Percentiles rank a stretch among this genome's conserved stretches.
phyloP scores from a whole-genome alignment of 2,888 invertebrate species.

The Dysmachus trigonus region DNA sequence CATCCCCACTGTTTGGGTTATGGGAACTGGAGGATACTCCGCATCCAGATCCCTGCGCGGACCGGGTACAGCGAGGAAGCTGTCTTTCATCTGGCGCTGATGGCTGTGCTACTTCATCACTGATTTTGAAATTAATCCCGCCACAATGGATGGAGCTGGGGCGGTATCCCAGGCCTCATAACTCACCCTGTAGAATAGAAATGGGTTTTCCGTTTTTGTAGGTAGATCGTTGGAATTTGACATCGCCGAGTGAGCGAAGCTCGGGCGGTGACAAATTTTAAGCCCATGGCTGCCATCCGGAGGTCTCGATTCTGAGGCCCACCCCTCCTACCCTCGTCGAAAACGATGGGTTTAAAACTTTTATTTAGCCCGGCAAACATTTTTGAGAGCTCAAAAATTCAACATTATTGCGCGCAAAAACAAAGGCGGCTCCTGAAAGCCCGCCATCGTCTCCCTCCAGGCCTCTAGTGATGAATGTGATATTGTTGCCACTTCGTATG shows the following conservation, averaged over 20 bases:
- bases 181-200: slow-evolving; percentile 29
- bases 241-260: background rate
- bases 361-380: slow-evolving; percentile 17
- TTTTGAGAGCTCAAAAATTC: slow-evolving; percentile 30
- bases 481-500: slow-evolving; percentile 29
- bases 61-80: background rate
- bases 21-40: background rate
- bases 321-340: too few relatives aligned
- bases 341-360: background rate
- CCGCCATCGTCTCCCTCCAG: background rate
- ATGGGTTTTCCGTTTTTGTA: slow-evolving; percentile 23
- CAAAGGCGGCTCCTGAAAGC: background rate
- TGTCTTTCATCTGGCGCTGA: slow-evolving; percentile 38
- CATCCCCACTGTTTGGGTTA: too few relatives aligned
- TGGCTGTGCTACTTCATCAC: slow-evolving; percentile 37
- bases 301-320: background rate
- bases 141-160: slow-evolving; percentile 27
- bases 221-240: slow-evolving; percentile 27
- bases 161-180: slow-evolving; percentile 2
- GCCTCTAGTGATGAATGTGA: slow-evolving; percentile 5
- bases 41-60: background rate
- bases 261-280: background rate
- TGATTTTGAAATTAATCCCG: slow-evolving; percentile 41
- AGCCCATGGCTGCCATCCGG: background rate
- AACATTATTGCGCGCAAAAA: slow-evolving; percentile 5